Evolutionary conservation across 2,113 vertebrate genomes (phyloP).

Genomic region (Strix uralensis): DNA sequence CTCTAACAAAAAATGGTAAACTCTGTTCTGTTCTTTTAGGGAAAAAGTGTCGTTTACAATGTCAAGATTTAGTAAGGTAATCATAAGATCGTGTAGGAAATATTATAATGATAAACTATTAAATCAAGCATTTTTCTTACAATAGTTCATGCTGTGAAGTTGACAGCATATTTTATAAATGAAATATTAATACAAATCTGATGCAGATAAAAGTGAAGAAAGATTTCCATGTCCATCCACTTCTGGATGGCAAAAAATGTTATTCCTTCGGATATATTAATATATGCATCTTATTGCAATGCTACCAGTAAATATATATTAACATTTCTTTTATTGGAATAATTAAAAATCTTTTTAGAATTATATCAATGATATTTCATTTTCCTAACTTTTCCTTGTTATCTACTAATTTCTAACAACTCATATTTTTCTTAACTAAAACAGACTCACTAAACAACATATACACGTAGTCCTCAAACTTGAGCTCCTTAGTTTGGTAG

Average conservation of each 20-base stretch:
- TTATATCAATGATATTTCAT: neutral
- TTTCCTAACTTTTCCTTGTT: neutral
- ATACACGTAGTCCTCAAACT: neutral
- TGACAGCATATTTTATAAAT: conserved; percentile 68
- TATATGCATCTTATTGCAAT: conserved; percentile 31
- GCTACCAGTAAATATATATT: conserved; percentile 3
- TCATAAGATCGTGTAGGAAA: conserved; percentile 46
- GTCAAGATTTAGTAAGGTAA: conserved; percentile 52
- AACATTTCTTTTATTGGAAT: neutral
- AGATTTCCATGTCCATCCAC: conserved; percentile 32
- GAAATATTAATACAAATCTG: conserved; percentile 71
- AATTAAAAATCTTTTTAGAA: neutral
- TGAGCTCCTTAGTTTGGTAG: neutral
- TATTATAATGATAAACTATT: conserved; percentile 64
- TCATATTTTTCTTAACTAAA: neutral
- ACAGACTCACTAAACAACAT: neutral
- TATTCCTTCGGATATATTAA: conserved; percentile 21
- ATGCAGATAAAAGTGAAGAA: conserved; percentile 50
- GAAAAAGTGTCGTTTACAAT: conserved; percentile 53
- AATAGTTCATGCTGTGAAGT: conserved; percentile 59
- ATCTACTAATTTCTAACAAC: neutral
- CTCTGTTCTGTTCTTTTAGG: conserved; percentile 14
- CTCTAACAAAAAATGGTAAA: conserved; percentile 32
- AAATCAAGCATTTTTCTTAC: conserved; percentile 54
- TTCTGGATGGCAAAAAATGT: conserved; percentile 22